A percentile compares a stretch with the other conserved stretches of the same genome.
These are phyloP conservation scores for Heliornis fulica DNA, from an alignment of 2,113 vertebrate genomes.

Conservation along the genomic window DNA sequence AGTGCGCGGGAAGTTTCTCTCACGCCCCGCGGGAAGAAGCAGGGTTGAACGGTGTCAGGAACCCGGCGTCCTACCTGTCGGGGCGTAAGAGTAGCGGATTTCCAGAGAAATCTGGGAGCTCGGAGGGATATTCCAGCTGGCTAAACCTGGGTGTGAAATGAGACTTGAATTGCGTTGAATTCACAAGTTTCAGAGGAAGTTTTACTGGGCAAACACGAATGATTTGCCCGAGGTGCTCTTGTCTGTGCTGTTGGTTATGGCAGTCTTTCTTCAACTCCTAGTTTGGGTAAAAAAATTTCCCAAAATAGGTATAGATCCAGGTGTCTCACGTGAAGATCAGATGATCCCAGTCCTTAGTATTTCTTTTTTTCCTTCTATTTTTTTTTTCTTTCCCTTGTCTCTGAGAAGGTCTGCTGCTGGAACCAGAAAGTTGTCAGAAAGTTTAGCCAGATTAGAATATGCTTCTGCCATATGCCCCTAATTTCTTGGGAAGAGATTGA, in stretches of 20 bases:
- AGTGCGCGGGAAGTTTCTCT: no score
- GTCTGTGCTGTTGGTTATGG: rapidly evolving
- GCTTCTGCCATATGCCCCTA: background rate
- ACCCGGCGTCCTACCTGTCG: no score
- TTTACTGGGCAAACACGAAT: background rate
- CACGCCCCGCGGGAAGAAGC: no score
- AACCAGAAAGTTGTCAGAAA: background rate
- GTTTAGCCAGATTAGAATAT: background rate
- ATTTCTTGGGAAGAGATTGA: background rate
- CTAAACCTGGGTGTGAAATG: background rate
- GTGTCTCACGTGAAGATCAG: background rate
- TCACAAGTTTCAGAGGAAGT: background rate
- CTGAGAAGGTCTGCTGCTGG: background rate
- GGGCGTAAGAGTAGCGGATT: no score
- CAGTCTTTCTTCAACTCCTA: rapidly evolving
- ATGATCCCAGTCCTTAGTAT: rapidly evolving
- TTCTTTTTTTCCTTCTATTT: rapidly evolving
- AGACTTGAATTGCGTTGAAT: background rate
- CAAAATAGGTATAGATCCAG: background rate
- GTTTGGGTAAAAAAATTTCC: no score
- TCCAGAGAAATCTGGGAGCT: no score
- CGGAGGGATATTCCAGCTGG: background rate
- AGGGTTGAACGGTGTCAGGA: no score
- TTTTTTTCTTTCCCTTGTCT: background rate
- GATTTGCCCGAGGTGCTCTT: background rate